Evolutionary conservation across 2,888 invertebrate genomes (phyloP).

Genomic region (Parnassius apollo): DNA sequence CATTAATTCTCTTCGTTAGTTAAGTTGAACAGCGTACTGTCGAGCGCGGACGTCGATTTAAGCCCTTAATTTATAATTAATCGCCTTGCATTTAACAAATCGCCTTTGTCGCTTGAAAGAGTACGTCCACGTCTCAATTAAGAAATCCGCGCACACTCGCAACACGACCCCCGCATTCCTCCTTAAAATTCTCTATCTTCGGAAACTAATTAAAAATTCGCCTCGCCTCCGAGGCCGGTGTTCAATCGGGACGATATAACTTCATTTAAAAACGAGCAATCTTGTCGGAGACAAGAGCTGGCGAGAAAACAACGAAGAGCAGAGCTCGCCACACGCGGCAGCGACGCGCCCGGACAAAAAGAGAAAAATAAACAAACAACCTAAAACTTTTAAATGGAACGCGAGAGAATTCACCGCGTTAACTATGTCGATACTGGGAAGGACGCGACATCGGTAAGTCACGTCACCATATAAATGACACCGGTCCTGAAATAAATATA

Average conservation of each 20-base stretch:
- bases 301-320: constrained; percentile 79
- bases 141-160: constrained; percentile 65
- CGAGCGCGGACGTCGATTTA: constrained; percentile 50
- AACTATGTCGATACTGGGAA: constrained; percentile 80
- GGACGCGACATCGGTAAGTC: constrained; percentile 79
- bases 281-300: constrained; percentile 77
- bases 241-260: constrained; percentile 79
- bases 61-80: constrained; percentile 69
- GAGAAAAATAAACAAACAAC: constrained; percentile 63
- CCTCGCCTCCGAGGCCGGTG: constrained; percentile 71
- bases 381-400: constrained; percentile 76
- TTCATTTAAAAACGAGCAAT: constrained; percentile 81
- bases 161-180: constrained; percentile 74
- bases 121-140: constrained; percentile 72
- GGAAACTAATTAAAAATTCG: constrained; percentile 82
- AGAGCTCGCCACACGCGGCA: constrained; percentile 72
- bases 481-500: constrained; percentile 75
- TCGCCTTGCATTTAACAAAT: constrained; percentile 67
- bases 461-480: constrained; percentile 80
- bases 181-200: constrained; percentile 77
- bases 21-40: neutral
- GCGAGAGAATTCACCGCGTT: constrained; percentile 77
- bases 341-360: constrained; percentile 61
- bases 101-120: constrained; percentile 52
- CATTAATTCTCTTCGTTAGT: constrained; percentile 65